phyloP scores from a whole-genome alignment of 2,113 vertebrate species.

The Eidolon helvum region DNA sequence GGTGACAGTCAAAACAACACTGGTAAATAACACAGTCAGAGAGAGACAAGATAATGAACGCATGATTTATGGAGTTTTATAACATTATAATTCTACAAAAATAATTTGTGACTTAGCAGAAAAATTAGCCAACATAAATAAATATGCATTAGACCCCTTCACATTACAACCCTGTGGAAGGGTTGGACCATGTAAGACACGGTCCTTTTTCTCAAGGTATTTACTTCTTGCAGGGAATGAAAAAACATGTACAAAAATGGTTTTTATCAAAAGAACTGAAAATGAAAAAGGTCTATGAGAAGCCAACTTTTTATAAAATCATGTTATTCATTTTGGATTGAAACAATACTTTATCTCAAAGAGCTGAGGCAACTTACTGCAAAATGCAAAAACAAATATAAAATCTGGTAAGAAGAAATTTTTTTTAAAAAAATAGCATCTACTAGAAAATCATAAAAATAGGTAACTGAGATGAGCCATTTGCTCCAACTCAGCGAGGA shows the following conservation, averaged over 20 bases:
- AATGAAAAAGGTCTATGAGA: not conserved
- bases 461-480: not conserved
- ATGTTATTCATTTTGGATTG: not conserved
- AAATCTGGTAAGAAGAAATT: not conserved
- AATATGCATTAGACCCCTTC: not conserved
- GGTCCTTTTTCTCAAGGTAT: not conserved
- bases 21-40: not conserved
- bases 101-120: not conserved
- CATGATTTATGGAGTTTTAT: not conserved
- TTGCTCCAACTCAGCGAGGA: not conserved
- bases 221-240: not conserved
- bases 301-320: not conserved
- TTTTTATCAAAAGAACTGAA: not conserved
- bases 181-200: not conserved
- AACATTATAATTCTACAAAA: not conserved
- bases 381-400: not conserved
- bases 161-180: not conserved
- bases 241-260: not conserved
- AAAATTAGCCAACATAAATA: not conserved
- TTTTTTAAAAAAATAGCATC: not conserved
- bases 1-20: not conserved
- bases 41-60: not conserved
- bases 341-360: not conserved
- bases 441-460: not conserved
- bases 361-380: not conserved